Base-by-base conservation (phyloP, 2,888 invertebrate genomes). In the Drosophila demipolita region DNA sequence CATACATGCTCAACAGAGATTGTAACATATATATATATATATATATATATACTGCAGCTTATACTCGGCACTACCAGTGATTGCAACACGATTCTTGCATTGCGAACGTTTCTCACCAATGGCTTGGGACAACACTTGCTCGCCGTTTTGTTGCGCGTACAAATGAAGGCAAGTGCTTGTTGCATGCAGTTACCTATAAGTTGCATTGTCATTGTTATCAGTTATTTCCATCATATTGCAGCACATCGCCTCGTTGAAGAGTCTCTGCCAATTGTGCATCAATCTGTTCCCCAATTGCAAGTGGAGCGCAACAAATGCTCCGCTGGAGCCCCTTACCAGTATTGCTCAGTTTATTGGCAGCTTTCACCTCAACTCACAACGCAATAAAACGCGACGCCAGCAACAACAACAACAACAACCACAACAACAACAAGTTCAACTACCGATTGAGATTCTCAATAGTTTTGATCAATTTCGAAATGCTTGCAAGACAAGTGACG, bases 261-360 rank as follows among this genome's bases (percentile, higher is more conserved):
- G 92, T 77, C 84, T 92, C 49, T 88, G 91, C 69, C 89, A 91
- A 74, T 72, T 93, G 49, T 91, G 93, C 73, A 91, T 93, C 23
- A 93, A 93, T 77, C 78, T 93, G 49, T 93, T 93, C 74, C 93
- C 93, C 45, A 92, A 92, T 66, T 91, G 92, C 70, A 87, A 87
- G 33, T 93, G 93, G 93, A 89, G 91, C 53, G 71, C 86, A 23
- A 63, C 72, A 4, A 76, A 87, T 49, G 72, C 69, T n/a, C 62
- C 78, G 23, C 69, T 92, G 15, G 54, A 69, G n/a, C 59, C 76
- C 4, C 42, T 83, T 2, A 80, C 73, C 9, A 80, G 81, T 36
- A 79, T 92, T 40, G 74, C 80, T 8, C 85, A 89, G 32, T 91
- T 91, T 62, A 82, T 93, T 26, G 81, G 74, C 20, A 87, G 83